Conservation (phyloP, 2,113 vertebrate genomes). For the Sinocyclocheilus grahami region DNA sequence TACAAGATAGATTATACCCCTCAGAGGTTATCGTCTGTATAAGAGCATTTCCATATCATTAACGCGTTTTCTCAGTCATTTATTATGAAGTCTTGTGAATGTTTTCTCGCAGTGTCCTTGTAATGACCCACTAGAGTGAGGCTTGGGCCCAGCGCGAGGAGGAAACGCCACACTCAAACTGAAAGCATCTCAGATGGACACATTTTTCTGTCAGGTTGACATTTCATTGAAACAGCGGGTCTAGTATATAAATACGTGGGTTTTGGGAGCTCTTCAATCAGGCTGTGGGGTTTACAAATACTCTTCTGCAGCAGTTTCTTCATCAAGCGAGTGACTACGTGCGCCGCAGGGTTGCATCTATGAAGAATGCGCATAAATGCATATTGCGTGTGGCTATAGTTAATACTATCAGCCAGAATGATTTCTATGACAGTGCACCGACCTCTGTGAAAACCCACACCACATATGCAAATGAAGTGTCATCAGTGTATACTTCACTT, state of each 20-base stretch:
- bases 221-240: neutral
- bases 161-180: neutral
- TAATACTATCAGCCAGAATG: neutral
- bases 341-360: constrained; percentile 43
- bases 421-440: neutral
- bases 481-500: neutral
- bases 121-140: constrained; percentile 69
- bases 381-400: neutral
- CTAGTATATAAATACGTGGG: neutral
- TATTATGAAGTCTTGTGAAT: neutral
- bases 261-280: too few relatives aligned
- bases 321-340: constrained; percentile 4
- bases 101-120: constrained; percentile 70
- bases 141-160: constrained; percentile 54
- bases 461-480: neutral
- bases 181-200: neutral
- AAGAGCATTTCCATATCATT: neutral
- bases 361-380: neutral
- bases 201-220: neutral
- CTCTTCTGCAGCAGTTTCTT: neutral
- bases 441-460: neutral
- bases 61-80: neutral
- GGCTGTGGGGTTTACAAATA: neutral
- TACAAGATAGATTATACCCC: neutral
- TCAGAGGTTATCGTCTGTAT: too few relatives aligned